Conservation (phyloP, 2,888 invertebrate genomes). For the Melanargia galathea region DNA sequence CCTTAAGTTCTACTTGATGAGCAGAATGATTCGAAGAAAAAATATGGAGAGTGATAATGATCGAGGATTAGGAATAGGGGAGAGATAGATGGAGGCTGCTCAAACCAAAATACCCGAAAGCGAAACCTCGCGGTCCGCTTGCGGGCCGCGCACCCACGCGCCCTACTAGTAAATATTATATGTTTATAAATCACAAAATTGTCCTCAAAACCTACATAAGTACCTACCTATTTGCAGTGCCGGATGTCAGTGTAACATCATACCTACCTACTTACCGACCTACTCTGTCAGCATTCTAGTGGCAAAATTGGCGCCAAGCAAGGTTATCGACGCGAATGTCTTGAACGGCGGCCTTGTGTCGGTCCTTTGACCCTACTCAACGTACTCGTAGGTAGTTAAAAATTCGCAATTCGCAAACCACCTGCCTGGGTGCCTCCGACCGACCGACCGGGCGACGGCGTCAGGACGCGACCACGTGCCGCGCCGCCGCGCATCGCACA, state of each 20-base stretch:
- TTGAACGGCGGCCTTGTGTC: slow-evolving; percentile 65
- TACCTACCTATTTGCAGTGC: not conserved
- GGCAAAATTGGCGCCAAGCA: slow-evolving; percentile 53
- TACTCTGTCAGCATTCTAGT: slow-evolving; percentile 26
- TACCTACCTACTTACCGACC: slow-evolving; percentile 22
- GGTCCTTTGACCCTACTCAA: slow-evolving; percentile 72
- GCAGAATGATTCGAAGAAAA: too few species aligned
- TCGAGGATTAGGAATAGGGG: too few species aligned
- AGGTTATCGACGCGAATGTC: slow-evolving; percentile 67
- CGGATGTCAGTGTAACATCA: slow-evolving; percentile 23
- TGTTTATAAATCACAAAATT: not conserved
- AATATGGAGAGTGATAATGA: too few species aligned
- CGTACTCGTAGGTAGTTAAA: slow-evolving; percentile 56
- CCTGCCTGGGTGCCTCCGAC: slow-evolving; percentile 67
- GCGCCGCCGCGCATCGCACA: slow-evolving; percentile 37
- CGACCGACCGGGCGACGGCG: slow-evolving; percentile 45
- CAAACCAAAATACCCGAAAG: too few species aligned
- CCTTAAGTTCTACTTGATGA: too few species aligned
- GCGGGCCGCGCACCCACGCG: too few species aligned
- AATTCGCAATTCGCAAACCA: slow-evolving; percentile 57
- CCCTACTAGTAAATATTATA: too few species aligned
- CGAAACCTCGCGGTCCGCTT: too few species aligned
- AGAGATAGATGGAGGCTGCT: too few species aligned
- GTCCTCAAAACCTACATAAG: not conserved
- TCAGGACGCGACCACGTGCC: slow-evolving; percentile 25